Evolutionary conservation across 1,140 invertebrate genomes (phyloP).

Genomic region (Cydia strobilella): DNA sequence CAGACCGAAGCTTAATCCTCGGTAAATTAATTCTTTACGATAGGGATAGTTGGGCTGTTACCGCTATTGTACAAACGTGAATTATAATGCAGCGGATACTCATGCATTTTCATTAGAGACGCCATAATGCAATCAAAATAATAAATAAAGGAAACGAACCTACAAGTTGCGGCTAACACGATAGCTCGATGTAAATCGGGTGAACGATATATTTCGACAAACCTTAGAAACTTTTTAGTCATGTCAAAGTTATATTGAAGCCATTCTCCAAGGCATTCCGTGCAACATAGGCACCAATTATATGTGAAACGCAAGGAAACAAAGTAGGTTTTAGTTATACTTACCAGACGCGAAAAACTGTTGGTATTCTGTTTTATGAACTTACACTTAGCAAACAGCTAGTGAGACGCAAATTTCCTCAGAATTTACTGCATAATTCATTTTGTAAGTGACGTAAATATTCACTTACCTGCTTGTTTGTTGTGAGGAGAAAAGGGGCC

Average conservation of each 20-base stretch:
- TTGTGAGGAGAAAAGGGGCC: slow-evolving; percentile 71
- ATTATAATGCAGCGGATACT: slow-evolving; percentile 33
- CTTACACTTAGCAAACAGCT: slow-evolving; percentile 47
- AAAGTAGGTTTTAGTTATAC: slow-evolving; percentile 18
- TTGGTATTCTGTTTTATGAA: slow-evolving; percentile 50
- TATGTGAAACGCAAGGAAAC: slow-evolving; percentile 44
- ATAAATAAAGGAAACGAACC: slow-evolving; percentile 36
- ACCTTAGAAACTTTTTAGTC: slow-evolving; percentile 9
- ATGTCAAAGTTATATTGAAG: slow-evolving; percentile 39
- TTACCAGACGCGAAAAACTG: slow-evolving; percentile 42
- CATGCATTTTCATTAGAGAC: slow-evolving; percentile 47
- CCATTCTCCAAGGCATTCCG: slow-evolving; percentile 37
- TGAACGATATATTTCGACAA: slow-evolving; percentile 35
- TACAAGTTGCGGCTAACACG: slow-evolving; percentile 42
- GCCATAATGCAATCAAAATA: slow-evolving; percentile 47
- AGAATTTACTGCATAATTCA: slow-evolving; percentile 61
- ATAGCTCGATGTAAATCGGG: slow-evolving; percentile 36
- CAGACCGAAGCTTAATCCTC: slow-evolving; percentile 4
- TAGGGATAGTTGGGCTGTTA: not conserved
- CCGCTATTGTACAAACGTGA: slow-evolving; percentile 17
- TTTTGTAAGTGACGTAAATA: slow-evolving; percentile 68
- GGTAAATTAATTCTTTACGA: slow-evolving; percentile 20
- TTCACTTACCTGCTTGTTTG: slow-evolving; percentile 78
- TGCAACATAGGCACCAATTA: slow-evolving; percentile 41
- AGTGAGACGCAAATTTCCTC: slow-evolving; percentile 67